These are phyloP conservation scores for Ctenodactylus gundi DNA, from an alignment of 2,113 vertebrate genomes.

Conservation along the genomic window DNA sequence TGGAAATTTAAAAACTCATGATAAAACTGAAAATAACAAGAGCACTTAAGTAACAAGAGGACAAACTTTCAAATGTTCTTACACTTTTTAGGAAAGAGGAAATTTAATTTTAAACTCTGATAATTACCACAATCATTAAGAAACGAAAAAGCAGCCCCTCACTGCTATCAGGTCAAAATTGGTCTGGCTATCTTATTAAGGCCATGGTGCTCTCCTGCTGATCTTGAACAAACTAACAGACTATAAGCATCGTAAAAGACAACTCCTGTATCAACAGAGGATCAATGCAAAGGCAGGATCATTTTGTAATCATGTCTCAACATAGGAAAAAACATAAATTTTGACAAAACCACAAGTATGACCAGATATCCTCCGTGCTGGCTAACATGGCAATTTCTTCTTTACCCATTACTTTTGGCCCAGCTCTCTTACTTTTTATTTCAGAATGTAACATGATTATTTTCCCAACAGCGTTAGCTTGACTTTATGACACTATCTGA, in stretches of 20 bases:
- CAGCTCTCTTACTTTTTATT: background rate
- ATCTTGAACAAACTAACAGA: background rate
- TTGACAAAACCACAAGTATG: background rate
- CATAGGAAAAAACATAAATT: background rate
- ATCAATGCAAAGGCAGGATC: background rate
- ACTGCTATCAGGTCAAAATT: background rate
- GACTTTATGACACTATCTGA: background rate
- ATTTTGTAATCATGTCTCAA: background rate
- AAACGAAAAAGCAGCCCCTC: background rate
- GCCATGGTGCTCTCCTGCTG: background rate
- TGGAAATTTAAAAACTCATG: background rate
- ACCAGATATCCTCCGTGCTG: background rate
- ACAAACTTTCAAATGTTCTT: background rate
- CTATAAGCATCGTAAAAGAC: background rate
- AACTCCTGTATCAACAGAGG: background rate
- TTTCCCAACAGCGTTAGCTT: background rate
- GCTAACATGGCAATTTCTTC: background rate
- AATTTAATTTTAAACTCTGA: background rate
- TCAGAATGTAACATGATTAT: background rate
- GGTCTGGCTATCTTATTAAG: background rate
- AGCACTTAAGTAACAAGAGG: background rate
- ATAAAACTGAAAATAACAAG: background rate
- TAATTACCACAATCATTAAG: background rate
- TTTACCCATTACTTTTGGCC: background rate
- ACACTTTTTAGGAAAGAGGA: background rate